Evolutionary conservation across 1,140 invertebrate genomes (phyloP), one percentile per base, ranked within the genome.

Genomic region (Ips typographus): DNA sequence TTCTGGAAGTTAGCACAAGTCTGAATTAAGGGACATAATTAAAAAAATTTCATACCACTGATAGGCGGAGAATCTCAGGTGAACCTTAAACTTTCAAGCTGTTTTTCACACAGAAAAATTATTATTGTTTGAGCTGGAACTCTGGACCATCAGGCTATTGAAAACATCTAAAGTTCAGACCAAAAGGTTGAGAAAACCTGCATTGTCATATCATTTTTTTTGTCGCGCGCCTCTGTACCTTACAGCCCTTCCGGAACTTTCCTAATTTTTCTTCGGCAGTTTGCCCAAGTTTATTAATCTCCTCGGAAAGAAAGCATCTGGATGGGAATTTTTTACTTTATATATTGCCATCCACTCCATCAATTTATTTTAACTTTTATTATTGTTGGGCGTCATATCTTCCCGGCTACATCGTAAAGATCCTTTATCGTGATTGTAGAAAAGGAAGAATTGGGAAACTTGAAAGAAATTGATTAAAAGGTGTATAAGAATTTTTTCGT

Each of bases 231-330:
- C 51, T 37, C 47, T 64, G 61, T 41, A 2, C 37, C 60, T 40
- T 22, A 22, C 8, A 40, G 37, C 36, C 55, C 56, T 59, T 67
- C 52, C 43, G 22, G 57, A 71, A 71, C 63, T 71, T 71, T 71
- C 69, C 69, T 65, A 66, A 71, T 71, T 71, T 71, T 71, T 65
- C 62, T 66, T 71, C 66, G 63, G 56, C 69, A 71, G 53, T 71
- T 71, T 65, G 49, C 66, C 43, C 53, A 70, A 70, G 68, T 70
- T 70, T 70, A 70, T 70, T 70, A 70, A 70, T 70, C 68, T 70
- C 56, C 61, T 40, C 38, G 64, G 64, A 59, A 55, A 66, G 55
- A 66, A 66, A 58, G 56, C 68, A 70, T 60, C 66, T 68, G 57
- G 66, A 37, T 47, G 47, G 49, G 40, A 43, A 62, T 68, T 68